phyloP scores from a whole-genome alignment of 2,888 invertebrate species.

The Chrysodeixis includens region DNA sequence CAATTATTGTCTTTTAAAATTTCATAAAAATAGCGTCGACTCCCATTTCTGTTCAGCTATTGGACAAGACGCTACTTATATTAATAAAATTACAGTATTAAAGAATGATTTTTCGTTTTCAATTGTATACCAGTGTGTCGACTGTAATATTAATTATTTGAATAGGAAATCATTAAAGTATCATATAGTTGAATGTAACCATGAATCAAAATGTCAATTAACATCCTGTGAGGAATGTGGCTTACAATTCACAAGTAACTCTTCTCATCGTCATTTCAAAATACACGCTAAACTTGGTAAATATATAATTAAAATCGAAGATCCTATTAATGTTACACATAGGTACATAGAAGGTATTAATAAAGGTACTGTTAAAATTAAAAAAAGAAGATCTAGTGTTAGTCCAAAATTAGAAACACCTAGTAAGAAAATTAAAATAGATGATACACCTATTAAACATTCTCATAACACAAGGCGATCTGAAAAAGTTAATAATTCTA shows the following conservation, averaged over 20 bases:
- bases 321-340: background rate
- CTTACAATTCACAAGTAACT: slow-evolving; percentile 29
- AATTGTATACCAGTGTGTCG: slow-evolving; percentile 13
- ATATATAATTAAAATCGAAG: slow-evolving; percentile 36
- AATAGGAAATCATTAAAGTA: slow-evolving; percentile 18
- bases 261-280: slow-evolving; percentile 14
- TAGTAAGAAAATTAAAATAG: background rate
- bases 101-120: background rate
- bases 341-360: slow-evolving; percentile 26
- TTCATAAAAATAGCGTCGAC: background rate
- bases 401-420: background rate
- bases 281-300: slow-evolving; percentile 7
- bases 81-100: slow-evolving; percentile 10
- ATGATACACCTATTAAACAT: background rate
- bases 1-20: slow-evolving; percentile 13
- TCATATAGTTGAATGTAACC: slow-evolving; percentile 5
- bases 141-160: slow-evolving; percentile 30
- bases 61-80: background rate
- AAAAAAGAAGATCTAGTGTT: slow-evolving; percentile 16
- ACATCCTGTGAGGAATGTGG: slow-evolving; percentile 18
- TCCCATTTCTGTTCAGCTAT: background rate
- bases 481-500: background rate
- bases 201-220: background rate
- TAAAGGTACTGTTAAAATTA: background rate
- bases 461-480: background rate